Evolutionary conservation across 2,113 vertebrate species (phyloP), one percentile per base, ranked within the genome.

Genomic region (Strigops habroptila): DNA sequence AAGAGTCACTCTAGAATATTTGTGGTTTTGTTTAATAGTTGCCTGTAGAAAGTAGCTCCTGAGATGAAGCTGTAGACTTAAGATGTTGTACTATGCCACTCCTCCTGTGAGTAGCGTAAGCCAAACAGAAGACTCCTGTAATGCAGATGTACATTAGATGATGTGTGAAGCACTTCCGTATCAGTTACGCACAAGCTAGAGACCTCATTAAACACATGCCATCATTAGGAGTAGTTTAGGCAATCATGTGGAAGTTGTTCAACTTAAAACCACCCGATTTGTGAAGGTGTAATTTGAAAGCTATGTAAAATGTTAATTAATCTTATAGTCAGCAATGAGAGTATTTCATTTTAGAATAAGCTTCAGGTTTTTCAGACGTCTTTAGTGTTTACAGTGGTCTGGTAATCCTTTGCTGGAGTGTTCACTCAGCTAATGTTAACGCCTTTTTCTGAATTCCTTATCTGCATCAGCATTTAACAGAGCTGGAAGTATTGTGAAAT

Each of bases 81-180:
- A 3, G 27, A 0, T 69, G 43, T 59, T 49, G 37, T 80, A 48
- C 41, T 37, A 0, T 75, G 31, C 37, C 23, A 2, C 9, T 37
- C 6, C 5, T 77, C 5, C 49, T 21, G 10, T 51, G 70, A 27
- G 19, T 43, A 57, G 6, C 16, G 3, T 17, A 44, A 55, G 39
- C 48, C 11, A 30, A 53, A 37, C 21, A 17, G 71, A 12, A 57
- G 3, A 48, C 4, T 92, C 31, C 43, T 67, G 0, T 14, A 12
- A 3, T 8, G 49, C 31, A 63, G 68, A 37, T 0, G 0, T 21
- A 48, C 5, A 0, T 48, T 13, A 13, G 44, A 23, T 77, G 55
- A 18, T 41, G 31, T 62, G 10, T 1, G 2, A 37, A 35, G 68
- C 31, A 2, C 51, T 91, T 92, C 78, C 10, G 0, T 64, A 37